A percentile compares a stretch with the other conserved stretches of the same genome.
Evolutionary conservation across 1,140 invertebrate genomes (phyloP).

Genomic region (Drosophila lacertosa): DNA sequence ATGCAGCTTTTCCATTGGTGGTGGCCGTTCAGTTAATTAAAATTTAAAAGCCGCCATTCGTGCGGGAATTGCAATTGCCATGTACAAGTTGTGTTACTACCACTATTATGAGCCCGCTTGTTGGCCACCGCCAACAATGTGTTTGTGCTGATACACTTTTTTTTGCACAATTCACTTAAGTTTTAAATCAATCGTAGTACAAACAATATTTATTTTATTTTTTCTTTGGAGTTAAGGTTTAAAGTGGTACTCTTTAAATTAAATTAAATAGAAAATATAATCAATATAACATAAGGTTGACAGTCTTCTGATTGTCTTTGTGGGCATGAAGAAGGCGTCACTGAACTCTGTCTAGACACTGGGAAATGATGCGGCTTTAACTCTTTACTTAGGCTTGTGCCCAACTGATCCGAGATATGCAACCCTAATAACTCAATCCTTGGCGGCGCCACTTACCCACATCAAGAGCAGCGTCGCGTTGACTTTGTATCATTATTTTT

Average conservation of each 20-base stretch:
- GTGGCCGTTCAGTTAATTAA: conserved; percentile 70
- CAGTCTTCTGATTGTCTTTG: no score
- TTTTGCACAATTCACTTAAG: neutral
- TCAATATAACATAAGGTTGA: no score
- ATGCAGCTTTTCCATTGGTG: conserved; percentile 18
- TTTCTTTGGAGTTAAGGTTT: no score
- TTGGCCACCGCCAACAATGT: no score
- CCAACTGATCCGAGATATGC: neutral
- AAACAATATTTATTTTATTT: no score
- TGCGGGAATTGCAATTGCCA: conserved; percentile 74
- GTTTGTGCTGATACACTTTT: no score
- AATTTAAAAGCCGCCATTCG: conserved; percentile 78
- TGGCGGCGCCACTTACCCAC: conserved; percentile 19
- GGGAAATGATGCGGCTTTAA: neutral
- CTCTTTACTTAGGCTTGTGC: neutral
- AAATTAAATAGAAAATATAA: no score
- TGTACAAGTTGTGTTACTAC: conserved; percentile 58
- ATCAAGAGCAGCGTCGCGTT: conserved; percentile 20
- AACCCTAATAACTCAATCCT: conserved; percentile 31
- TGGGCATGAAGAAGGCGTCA: no score
- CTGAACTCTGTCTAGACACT: conserved; percentile 7
- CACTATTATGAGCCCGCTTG: conserved; percentile 12
- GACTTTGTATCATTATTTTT: conserved; percentile 19
- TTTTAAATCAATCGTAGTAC: no score
- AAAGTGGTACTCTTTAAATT: no score